Evolutionary conservation across 2,797 vertebrate species (phyloP), one percentile per base, ranked within the genome.

Genomic region (Sarcophilus harrisii): DNA sequence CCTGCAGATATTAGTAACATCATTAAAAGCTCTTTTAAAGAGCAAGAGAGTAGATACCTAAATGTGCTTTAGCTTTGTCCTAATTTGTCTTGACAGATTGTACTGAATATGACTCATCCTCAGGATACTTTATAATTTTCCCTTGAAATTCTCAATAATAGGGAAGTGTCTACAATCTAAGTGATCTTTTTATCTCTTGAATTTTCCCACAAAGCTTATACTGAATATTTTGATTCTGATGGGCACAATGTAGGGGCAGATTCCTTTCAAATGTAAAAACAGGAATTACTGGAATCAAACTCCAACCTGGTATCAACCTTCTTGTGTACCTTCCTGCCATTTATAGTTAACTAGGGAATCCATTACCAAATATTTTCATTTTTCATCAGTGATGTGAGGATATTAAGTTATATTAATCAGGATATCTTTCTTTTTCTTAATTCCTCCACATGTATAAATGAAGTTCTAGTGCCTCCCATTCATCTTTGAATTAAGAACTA

Each of bases 401-500:
- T 91, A 52, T 73, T 57, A 3, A 60, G 59, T 90, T 27, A 28
- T 28, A 18, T 55, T 55, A 21, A 91, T 29, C 93, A 90, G 93
- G 73, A 32, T 0, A 45, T 1, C 57, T 92, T 55, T 90, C 12
- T 1, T 95, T 91, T 58, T 59, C 45, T 60, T 60, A 90, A 57
- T 93, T 92, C 97, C 96, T 95, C 81, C 0, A 0, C 29, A 73
- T 55, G 91, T 93, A 95, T 95, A 96, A 96, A 94, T 90, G 24
- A 55, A 95, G 92, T 62, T 94, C 93, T 92, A 91, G 29, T 87
- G 94, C 58, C n/a, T 96, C 95, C 81, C 94, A 11, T 81, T 97
- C 97, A 93, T 97, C 96, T 92, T 87, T 93, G 96, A 94, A 95
- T 93, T 96, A n/a, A 66, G 90, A 92, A 49, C 13, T 58, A 27